Base-by-base conservation (phyloP, 2,797 vertebrate genomes). In the Helarctos malayanus region DNA sequence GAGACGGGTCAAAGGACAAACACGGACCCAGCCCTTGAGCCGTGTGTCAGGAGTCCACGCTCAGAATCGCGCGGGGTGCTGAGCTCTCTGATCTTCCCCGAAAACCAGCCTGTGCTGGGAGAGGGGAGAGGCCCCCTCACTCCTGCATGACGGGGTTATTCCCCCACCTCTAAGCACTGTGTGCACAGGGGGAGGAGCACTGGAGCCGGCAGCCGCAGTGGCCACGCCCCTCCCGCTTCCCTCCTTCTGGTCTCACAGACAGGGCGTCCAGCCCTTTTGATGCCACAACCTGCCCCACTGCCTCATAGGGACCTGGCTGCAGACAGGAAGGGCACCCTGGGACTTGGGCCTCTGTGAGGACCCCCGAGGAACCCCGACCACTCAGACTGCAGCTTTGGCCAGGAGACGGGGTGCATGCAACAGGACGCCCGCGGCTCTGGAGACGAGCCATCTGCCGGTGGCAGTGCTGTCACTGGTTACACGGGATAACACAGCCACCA, bases 1-100 rank as follows among this genome's bases (percentile, higher is more conserved):
- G 84, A 96, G 78, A 94, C 29, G 84, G 49, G 57, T 89, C 29
- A 45, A 84, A 47, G n/a, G 87, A 65, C 63, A 69, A 63, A 19
- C 0, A 54, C 2, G 21, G 65, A 80, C 47, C 61, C 65, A 35
- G 16, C n/a, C 61, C 59, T 81, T 4, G 12, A 23, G 7, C 69
- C 57, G 7, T 4, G 63, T 35, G 63, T 11, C 49, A 57, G 14
- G 9, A 47, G 4, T 23, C 47, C 29, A 73, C 0, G 8, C 15
- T 59, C 21, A 56, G 38, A 45, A 54, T 76, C 18, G 3, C 13
- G 19, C 25, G 21, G 35, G 56, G 47, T 5, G 18, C 71, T 27
- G 18, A 76, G 59, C 56, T 45, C n/a, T 35, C 85, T 14, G n/a
- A 27, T 7, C 52, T 13, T 14, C 47, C 52, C 56, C 47, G 68